phyloP scores from a whole-genome alignment of 2,888 invertebrate species.

The Apotomis betuletana region DNA sequence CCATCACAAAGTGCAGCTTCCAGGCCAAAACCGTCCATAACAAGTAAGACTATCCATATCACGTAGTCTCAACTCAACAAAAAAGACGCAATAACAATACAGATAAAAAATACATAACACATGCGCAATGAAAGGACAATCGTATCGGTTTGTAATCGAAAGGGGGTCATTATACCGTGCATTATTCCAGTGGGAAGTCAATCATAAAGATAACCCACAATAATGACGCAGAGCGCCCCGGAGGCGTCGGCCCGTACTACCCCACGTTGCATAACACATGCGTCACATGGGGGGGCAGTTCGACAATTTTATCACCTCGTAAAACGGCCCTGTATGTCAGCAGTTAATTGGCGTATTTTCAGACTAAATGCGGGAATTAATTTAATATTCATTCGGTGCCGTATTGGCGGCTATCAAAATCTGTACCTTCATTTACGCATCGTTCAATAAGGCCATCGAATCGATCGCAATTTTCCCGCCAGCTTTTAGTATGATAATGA shows the following conservation, averaged over 20 bases:
- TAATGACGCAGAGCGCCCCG: constrained; percentile 51
- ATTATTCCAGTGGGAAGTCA: constrained; percentile 53
- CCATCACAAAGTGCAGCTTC: too few species aligned
- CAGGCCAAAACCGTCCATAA: too few species aligned
- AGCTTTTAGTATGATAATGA: neutral
- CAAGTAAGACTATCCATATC: too few species aligned
- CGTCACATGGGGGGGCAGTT: constrained; percentile 54
- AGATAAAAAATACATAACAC: constrained; percentile 8
- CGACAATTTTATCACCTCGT: constrained; percentile 67
- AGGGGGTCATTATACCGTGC: constrained; percentile 35
- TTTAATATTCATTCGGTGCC: constrained; percentile 65
- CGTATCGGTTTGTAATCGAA: constrained; percentile 23
- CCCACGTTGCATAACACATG: constrained; percentile 36
- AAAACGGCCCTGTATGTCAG: constrained; percentile 60
- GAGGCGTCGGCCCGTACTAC: constrained; percentile 45
- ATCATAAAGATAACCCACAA: constrained; percentile 61
- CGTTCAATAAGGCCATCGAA: constrained; percentile 36
- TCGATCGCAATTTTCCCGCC: neutral
- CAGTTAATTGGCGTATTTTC: constrained; percentile 68
- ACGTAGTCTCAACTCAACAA: neutral
- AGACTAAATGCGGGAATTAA: constrained; percentile 65
- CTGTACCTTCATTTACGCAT: constrained; percentile 53
- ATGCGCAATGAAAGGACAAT: constrained; percentile 26
- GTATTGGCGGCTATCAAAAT: constrained; percentile 62
- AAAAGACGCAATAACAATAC: neutral